A percentile compares a stretch with the other conserved stretches of the same genome.
Evolutionary conservation across 2,113 vertebrate genomes (phyloP).

Genomic region (Seriola quinqueradiata): DNA sequence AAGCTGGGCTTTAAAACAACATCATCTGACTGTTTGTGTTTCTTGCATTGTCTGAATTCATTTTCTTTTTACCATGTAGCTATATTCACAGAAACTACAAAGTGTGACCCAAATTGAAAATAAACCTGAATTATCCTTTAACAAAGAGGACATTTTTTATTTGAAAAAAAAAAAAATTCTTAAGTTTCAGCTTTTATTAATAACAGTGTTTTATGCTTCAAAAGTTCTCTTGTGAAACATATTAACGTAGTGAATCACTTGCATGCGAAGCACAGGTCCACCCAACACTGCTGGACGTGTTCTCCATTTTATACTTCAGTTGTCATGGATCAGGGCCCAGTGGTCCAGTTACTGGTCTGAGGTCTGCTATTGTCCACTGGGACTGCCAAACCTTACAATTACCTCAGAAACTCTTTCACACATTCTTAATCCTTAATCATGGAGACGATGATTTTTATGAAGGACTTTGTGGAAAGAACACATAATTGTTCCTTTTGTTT

Average conservation of each 20-base stretch:
- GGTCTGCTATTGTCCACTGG: slow-evolving; percentile 36
- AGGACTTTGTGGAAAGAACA: slow-evolving; percentile 50
- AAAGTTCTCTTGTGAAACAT: slow-evolving; percentile 17
- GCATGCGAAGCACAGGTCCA: slow-evolving; percentile 16
- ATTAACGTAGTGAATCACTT: slow-evolving; percentile 34
- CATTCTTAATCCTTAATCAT: slow-evolving; percentile 18
- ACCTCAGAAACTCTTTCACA: slow-evolving; percentile 38
- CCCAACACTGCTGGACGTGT: slow-evolving; percentile 18
- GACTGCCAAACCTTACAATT: slow-evolving; percentile 49
- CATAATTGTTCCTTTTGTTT: slow-evolving; percentile 29
- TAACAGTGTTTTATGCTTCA: neutral
- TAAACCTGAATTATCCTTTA: neutral
- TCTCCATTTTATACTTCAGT: slow-evolving; percentile 14
- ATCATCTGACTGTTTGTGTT: neutral
- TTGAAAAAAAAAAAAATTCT: neutral
- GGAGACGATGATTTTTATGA: slow-evolving; percentile 23
- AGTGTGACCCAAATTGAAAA: neutral
- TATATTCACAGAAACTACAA: neutral
- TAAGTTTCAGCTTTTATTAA: slow-evolving; percentile 2
- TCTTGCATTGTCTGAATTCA: neutral
- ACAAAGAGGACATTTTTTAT: neutral
- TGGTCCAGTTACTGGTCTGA: slow-evolving; percentile 21
- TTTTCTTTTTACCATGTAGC: neutral
- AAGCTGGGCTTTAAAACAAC: neutral
- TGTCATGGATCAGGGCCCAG: slow-evolving; percentile 17